phyloP scores from a whole-genome alignment of 2,113 vertebrate genomes.

The Nycticorax nycticorax region DNA sequence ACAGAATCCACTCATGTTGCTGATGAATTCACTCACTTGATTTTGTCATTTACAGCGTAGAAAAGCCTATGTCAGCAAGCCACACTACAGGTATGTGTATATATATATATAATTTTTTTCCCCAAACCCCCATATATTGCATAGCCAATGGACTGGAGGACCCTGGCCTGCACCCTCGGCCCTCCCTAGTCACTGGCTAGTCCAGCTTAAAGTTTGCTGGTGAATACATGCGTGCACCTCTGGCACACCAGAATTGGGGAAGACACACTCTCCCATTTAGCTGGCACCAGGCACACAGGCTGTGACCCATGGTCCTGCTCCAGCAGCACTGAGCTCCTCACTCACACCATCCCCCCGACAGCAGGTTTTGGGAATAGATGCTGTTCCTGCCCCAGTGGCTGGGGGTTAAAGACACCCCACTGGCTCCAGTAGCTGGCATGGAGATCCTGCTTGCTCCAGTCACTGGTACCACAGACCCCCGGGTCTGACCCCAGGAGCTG shows the following conservation, averaged over 20 bases:
- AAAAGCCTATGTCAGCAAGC: background rate
- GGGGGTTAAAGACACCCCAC: background rate
- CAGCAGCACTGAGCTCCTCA: accelerated
- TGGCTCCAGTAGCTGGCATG: background rate
- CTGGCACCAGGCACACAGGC: too few relatives aligned
- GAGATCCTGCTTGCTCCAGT: background rate
- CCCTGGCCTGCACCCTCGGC: background rate
- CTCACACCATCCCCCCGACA: accelerated
- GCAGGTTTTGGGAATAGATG: background rate
- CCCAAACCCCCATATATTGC: background rate
- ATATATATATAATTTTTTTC: too few relatives aligned
- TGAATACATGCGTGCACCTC: accelerated
- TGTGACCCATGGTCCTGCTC: too few relatives aligned
- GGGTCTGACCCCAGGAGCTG: background rate
- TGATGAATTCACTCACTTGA: background rate
- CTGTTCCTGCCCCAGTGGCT: background rate
- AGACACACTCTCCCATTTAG: too few relatives aligned
- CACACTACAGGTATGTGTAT: background rate
- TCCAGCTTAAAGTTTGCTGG: background rate
- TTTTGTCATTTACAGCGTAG: background rate
- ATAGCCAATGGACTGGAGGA: background rate
- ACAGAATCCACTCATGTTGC: background rate
- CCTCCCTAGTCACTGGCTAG: background rate
- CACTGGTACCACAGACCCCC: background rate
- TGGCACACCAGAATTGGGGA: too few relatives aligned